Evolutionary conservation across 1,140 invertebrate species (phyloP), one percentile per base, ranked within the genome.

Genomic region (Lordiphosa collinella): DNA sequence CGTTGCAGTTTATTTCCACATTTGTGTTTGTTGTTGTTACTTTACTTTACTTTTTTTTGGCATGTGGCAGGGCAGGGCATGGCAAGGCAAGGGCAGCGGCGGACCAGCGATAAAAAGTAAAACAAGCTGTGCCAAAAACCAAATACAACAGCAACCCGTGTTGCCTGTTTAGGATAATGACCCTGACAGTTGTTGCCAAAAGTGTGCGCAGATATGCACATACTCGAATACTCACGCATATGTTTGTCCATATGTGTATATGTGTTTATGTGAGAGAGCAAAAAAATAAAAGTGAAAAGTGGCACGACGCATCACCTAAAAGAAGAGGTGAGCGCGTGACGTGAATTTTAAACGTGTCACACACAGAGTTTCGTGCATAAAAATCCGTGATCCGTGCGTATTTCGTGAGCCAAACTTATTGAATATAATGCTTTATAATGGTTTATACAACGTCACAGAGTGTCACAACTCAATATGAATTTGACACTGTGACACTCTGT

Each of bases 81-180:
- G 49, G 44, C 48, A 49, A 60, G 65, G 43, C 53, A 64, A 64
- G 65, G 66, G 62, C 62, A 69, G 46, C 57, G 44, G 3, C 35
- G 6, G 44, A 50, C 48, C 36, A 29, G 16, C 12, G 31, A 34
- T 22, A 16, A 48, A 32, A 29, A 53, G 31, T 46, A 40, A 55
- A 32, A 49, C 32, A 18, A 18, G 62, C 47, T 43, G 56, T 61
- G 57, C 52, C 56, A 65, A 58, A 64, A 40, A 62, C 22, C n/a
- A 50, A 14, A 4, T 10, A n/a, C 14, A 32, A 34, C 55, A 49
- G 25, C 38, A 43, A 37, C 22, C 34, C 60, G 35, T 56, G 48
- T 44, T 46, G 61, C 66, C 63, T 60, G 55, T 60, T 75, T 69
- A 65, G 72, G 70, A 69, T 74, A 75, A 73, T 75, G 72, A 75